A percentile compares a stretch with the other conserved stretches of the same genome.
Conservation (phyloP, 2,888 invertebrate species). For the Hylaea fasciaria region DNA sequence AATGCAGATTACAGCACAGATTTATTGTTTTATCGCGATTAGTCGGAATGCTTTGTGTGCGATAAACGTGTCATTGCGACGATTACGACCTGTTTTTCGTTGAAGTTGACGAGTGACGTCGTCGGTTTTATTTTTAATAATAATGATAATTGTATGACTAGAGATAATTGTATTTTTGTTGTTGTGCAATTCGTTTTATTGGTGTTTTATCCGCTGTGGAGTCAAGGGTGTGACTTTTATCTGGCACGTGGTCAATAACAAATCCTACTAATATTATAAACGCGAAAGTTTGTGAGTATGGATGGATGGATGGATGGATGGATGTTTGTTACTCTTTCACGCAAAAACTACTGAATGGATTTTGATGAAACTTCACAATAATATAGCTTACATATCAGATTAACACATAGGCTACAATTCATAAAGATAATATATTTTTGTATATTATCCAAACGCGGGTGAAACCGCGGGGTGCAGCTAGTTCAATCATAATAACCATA, state of each 20-base stretch:
- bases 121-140: conserved; percentile 25
- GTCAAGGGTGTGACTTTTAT: conserved; percentile 24
- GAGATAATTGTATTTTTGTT: conserved; percentile 36
- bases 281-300: too few relatives aligned
- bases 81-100: conserved; percentile 25
- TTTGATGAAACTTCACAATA: too few relatives aligned
- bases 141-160: neutral
- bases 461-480: too few relatives aligned
- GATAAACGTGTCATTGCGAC: conserved; percentile 28
- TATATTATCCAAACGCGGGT: too few relatives aligned
- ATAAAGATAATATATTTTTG: too few relatives aligned
- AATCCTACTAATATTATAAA: neutral
- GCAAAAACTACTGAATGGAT: too few relatives aligned
- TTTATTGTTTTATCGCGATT: conserved; percentile 70
- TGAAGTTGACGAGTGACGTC: conserved; percentile 3
- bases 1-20: conserved; percentile 66
- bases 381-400: too few relatives aligned
- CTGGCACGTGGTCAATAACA: conserved; percentile 16
- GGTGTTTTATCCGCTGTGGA: conserved; percentile 8
- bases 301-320: too few relatives aligned
- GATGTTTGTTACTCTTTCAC: too few relatives aligned
- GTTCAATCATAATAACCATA: too few relatives aligned
- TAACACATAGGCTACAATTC: too few relatives aligned
- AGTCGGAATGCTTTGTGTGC: conserved; percentile 63
- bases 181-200: conserved; percentile 25